Conservation (phyloP, 2,888 invertebrate genomes). For the Agrochola litura region DNA sequence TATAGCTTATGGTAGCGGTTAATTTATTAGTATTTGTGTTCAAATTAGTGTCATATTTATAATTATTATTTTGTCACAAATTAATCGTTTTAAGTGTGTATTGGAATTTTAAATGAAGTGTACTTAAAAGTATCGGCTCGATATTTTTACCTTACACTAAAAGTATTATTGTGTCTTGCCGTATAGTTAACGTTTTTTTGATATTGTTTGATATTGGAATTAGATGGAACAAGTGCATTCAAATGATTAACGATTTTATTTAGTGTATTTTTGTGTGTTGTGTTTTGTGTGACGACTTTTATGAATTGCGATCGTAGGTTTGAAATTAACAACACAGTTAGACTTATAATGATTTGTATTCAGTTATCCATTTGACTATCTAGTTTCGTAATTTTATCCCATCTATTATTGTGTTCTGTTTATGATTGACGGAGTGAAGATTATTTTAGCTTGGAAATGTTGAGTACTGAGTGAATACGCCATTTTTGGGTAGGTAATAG, state of each 20-base stretch:
- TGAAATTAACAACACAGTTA: slow-evolving; percentile 45
- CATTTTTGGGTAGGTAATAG: slow-evolving; percentile 54
- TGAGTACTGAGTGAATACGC: slow-evolving; percentile 43
- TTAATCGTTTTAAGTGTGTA: slow-evolving; percentile 69
- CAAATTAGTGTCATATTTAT: slow-evolving; percentile 89
- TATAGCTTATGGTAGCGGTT: slow-evolving; percentile 68
- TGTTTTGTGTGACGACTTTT: slow-evolving; percentile 54
- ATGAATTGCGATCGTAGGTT: slow-evolving; percentile 22
- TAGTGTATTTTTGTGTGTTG: slow-evolving; percentile 55
- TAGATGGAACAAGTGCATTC: slow-evolving; percentile 57
- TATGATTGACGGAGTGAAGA: slow-evolving; percentile 22
- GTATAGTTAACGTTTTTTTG: slow-evolving; percentile 64
- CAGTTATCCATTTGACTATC: slow-evolving; percentile 44
- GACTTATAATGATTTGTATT: slow-evolving; percentile 38
- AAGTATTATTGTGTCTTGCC: slow-evolving; percentile 84
- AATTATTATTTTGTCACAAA: slow-evolving; percentile 81
- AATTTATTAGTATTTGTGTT: slow-evolving; percentile 86
- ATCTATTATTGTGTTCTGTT: slow-evolving; percentile 57
- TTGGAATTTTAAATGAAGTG: slow-evolving; percentile 66
- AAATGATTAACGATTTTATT: slow-evolving; percentile 48
- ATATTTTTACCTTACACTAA: slow-evolving; percentile 74
- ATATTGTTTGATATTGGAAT: slow-evolving; percentile 57
- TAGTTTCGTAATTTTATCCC: slow-evolving; percentile 51
- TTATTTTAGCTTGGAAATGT: slow-evolving; percentile 44
- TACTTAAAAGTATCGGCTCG: slow-evolving; percentile 72